phyloP scores from a whole-genome alignment of 2,888 invertebrate genomes.

The Cenopis cana region DNA sequence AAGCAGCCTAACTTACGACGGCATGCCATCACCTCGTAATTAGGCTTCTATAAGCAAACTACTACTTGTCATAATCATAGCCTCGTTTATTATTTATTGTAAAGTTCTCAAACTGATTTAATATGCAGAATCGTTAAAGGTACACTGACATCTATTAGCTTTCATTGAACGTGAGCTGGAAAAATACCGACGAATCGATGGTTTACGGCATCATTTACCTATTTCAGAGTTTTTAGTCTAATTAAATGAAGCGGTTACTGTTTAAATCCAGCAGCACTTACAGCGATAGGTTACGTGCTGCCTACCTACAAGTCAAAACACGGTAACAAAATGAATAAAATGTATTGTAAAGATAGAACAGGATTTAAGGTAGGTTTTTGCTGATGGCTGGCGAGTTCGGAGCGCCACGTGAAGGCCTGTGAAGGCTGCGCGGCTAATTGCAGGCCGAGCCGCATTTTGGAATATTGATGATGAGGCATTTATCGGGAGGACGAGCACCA shows the following conservation, averaged over 20 bases:
- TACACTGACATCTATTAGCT: slow-evolving; percentile 66
- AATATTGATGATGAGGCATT: slow-evolving; percentile 84
- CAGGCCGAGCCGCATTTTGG: slow-evolving; percentile 82
- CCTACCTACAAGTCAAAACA: slow-evolving; percentile 23
- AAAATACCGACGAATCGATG: slow-evolving; percentile 15
- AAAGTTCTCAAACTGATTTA: slow-evolving; percentile 71
- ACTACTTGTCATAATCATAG: slow-evolving; percentile 70
- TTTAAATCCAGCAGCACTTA: slow-evolving; percentile 9
- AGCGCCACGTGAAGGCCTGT: slow-evolving; percentile 74
- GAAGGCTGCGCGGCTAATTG: slow-evolving; percentile 83
- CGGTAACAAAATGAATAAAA: slow-evolving; percentile 60
- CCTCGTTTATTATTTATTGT: slow-evolving; percentile 67
- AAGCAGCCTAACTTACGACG: slow-evolving; percentile 52
- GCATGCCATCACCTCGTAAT: slow-evolving; percentile 67
- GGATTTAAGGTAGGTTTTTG: slow-evolving; percentile 78
- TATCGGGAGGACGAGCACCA: slow-evolving; percentile 82
- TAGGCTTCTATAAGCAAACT: slow-evolving; percentile 69
- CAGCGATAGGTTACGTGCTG: slow-evolving; percentile 18
- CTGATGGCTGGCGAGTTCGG: slow-evolving; percentile 63
- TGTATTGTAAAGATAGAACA: slow-evolving; percentile 78
- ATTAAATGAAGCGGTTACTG: not conserved
- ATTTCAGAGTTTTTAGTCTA: not conserved
- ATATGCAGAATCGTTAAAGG: slow-evolving; percentile 68
- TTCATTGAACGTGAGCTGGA: slow-evolving; percentile 47
- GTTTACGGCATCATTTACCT: not conserved